Conservation (phyloP, 2,888 invertebrate species). For the Apodemia duryi region DNA sequence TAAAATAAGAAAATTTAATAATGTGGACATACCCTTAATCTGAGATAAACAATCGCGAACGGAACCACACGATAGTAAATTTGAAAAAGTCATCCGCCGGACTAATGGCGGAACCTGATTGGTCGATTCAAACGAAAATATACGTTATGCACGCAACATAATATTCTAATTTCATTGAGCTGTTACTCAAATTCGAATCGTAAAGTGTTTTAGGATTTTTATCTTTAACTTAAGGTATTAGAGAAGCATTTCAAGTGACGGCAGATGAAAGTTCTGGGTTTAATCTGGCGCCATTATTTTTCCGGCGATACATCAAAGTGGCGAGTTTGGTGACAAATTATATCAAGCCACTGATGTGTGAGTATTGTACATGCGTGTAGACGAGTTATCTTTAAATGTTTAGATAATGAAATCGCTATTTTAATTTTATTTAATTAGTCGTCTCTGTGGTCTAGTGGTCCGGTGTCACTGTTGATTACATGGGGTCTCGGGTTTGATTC, state of each 20-base stretch:
- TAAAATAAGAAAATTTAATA: too few relatives aligned
- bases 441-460: too few relatives aligned
- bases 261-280: not conserved
- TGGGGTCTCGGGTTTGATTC: too few relatives aligned
- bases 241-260: not conserved
- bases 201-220: not conserved
- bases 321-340: not conserved
- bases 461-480: too few relatives aligned
- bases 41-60: not conserved
- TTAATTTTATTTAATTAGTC: too few relatives aligned
- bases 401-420: too few relatives aligned
- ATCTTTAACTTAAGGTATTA: not conserved
- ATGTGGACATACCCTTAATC: too few relatives aligned
- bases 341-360: not conserved
- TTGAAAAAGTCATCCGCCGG: not conserved
- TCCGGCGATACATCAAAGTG: slow-evolving; percentile 1
- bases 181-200: not conserved
- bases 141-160: not conserved
- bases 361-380: too few relatives aligned
- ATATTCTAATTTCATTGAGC: not conserved
- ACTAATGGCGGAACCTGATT: not conserved
- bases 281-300: not conserved
- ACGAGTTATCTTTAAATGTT: too few relatives aligned
- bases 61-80: not conserved
- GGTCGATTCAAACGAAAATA: not conserved